phyloP scores from a whole-genome alignment of 2,113 vertebrate species.

The Anthoscopus minutus region DNA sequence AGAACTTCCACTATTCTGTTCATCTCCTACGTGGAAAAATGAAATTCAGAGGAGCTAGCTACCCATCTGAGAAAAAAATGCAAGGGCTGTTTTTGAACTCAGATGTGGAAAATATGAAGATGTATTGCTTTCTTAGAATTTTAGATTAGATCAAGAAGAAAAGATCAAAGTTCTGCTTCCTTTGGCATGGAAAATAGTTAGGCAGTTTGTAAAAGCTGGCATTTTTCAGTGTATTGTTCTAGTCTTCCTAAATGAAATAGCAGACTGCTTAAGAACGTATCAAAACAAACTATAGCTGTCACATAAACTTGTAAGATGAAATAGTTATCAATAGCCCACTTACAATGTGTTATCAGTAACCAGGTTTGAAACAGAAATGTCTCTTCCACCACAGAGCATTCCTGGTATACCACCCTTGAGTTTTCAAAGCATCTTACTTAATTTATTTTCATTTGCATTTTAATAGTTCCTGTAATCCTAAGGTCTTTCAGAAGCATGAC shows the following conservation, averaged over 20 bases:
- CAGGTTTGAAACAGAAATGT: neutral
- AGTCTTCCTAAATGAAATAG: neutral
- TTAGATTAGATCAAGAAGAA: conserved; percentile 16
- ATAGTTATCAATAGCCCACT: neutral
- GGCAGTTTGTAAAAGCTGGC: neutral
- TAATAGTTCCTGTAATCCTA: neutral
- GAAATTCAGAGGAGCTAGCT: neutral
- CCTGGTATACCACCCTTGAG: neutral
- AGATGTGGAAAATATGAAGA: neutral
- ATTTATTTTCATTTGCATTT: conserved; percentile 18
- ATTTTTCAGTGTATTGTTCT: conserved; percentile 30
- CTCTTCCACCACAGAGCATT: neutral
- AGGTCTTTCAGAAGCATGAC: neutral
- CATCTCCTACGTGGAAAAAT: neutral
- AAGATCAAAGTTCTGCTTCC: conserved; percentile 39
- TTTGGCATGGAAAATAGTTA: conserved; percentile 8
- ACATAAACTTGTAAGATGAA: neutral
- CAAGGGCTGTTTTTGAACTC: neutral
- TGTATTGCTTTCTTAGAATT: neutral
- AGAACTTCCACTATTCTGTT: neutral
- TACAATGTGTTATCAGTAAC: neutral
- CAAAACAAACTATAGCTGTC: neutral
- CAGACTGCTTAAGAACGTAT: neutral
- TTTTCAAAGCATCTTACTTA: neutral
- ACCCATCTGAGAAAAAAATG: neutral